phyloP scores from a whole-genome alignment of 2,888 invertebrate genomes.

The Atrina japonica region DNA sequence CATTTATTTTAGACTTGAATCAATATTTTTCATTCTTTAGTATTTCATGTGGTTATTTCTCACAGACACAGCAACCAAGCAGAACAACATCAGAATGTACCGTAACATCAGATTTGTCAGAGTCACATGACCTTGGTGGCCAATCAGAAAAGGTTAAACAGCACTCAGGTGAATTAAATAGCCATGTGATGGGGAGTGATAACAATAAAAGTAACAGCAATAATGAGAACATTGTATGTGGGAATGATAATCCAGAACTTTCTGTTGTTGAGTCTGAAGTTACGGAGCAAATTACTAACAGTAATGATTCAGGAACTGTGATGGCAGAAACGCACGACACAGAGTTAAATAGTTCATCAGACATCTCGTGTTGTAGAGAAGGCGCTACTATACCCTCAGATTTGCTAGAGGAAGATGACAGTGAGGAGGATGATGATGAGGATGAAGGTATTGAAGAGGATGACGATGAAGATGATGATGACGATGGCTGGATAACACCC shows the following conservation, averaged over 20 bases:
- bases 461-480: slow-evolving; percentile 83
- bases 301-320: slow-evolving; percentile 1
- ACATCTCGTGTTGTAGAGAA: slow-evolving; percentile 32
- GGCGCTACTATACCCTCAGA: slow-evolving; percentile 61
- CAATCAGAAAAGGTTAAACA: slow-evolving; percentile 10
- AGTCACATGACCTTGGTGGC: slow-evolving; percentile 11
- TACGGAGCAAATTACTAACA: too few species aligned
- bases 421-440: slow-evolving; percentile 57
- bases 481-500: slow-evolving; percentile 91
- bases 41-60: too few species aligned
- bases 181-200: not conserved
- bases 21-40: too few species aligned
- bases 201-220: too few species aligned
- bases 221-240: too few species aligned
- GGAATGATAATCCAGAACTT: too few species aligned
- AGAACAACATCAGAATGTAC: slow-evolving; percentile 57
- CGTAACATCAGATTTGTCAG: slow-evolving; percentile 29
- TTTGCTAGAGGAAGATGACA: slow-evolving; percentile 49
- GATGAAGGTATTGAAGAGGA: slow-evolving; percentile 80
- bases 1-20: too few species aligned
- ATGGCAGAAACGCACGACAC: not conserved
- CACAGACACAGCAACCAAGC: slow-evolving; percentile 17
- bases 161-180: slow-evolving; percentile 1
- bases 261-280: not conserved
- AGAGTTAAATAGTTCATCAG: not conserved